Evolutionary conservation across 1,140 invertebrate genomes (phyloP), one percentile per base, ranked within the genome.

Genomic region (Gonatopus flavifemur): DNA sequence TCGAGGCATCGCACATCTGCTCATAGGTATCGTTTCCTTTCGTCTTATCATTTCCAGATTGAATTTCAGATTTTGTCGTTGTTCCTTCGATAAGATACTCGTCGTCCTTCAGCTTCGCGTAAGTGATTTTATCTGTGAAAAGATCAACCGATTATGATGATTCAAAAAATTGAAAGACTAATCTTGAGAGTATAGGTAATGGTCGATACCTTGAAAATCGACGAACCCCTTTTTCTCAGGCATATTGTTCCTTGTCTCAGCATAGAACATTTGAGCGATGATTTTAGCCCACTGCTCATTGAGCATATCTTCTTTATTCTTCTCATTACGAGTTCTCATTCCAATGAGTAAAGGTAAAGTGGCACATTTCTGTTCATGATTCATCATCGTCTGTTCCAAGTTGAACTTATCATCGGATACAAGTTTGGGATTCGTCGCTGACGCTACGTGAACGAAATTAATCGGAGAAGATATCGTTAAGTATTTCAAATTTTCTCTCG

Each of bases 381-480:
- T 67, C 22, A 72, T 70, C n/a, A 72, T 37, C 1, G 49, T 44
- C 8, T 61, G 60, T 5, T 61, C 52, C 3, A 58, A 37, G 15
- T 54, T 33, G 7, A 24, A 8, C 12, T 50, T 39, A 6, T 56
- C 38, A 22, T 60, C 51, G 0, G 12, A 38, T 8, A 64, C 41
- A n/a, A 71, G 39, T 10, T 33, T 64, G 6, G 57, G 47, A 25
- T 60, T 67, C 2, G 71, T 74, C 0, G 65, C 69, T 0, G 72
- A 75, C 0, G 72, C 74, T 1, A 75, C 62, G 37, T 76, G 71
- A 4, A 74, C 71, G 12, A 76, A 76, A 43, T 76, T 70, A 4
- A 63, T 64, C n/a, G 74, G 74, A 7, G 47, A 39, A 0, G 74
- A 76, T 15, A 76, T 70, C 2, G 49, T 61, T 15, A 67, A 8